phyloP scores from a whole-genome alignment of 2,888 invertebrate genomes.

The Tanytarsus gracilentus region DNA sequence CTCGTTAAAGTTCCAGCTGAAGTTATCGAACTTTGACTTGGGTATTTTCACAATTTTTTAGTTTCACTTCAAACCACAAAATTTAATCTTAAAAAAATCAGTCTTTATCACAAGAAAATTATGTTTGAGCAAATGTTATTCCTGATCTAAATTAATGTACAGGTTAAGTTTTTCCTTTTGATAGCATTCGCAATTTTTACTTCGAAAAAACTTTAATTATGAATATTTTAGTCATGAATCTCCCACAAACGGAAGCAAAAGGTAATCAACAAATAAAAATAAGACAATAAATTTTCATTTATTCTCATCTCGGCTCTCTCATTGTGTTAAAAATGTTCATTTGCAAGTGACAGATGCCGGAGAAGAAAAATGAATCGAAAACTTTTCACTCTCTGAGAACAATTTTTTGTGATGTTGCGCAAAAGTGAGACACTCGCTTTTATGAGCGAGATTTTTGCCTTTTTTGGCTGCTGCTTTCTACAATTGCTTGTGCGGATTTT shows the following conservation, averaged over 20 bases:
- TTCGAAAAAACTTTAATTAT: background rate
- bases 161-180: too few relatives aligned
- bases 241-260: background rate
- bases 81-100: background rate
- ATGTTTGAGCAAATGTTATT: too few relatives aligned
- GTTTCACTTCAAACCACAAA: background rate
- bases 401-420: slow-evolving; percentile 5
- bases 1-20: slow-evolving; percentile 29
- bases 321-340: background rate
- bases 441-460: too few relatives aligned
- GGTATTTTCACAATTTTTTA: slow-evolving; percentile 24
- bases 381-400: background rate
- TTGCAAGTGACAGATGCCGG: background rate
- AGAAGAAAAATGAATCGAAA: background rate
- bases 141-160: too few relatives aligned
- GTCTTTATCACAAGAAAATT: background rate
- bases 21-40: slow-evolving; percentile 15
- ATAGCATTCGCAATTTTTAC: background rate
- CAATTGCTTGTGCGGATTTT: background rate
- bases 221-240: background rate
- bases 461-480: slow-evolving; percentile 1
- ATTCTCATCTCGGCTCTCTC: background rate
- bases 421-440: background rate
- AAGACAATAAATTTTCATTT: background rate
- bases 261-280: background rate